phyloP scores from a whole-genome alignment of 2,888 invertebrate species.

The Plagodis pulveraria region DNA sequence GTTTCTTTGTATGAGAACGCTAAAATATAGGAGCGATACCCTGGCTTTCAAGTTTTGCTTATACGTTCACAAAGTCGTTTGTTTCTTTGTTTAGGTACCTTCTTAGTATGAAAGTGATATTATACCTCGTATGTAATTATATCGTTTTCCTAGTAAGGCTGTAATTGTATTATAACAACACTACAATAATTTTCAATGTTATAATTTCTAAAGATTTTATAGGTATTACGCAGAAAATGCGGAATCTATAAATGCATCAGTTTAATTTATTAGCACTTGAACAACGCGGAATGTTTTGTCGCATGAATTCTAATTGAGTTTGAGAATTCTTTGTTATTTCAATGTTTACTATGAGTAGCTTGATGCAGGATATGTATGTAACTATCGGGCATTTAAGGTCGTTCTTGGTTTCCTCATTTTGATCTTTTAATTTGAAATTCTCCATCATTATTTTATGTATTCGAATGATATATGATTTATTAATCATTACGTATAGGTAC shows the following conservation, averaged over 20 bases:
- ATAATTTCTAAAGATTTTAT: too few relatives aligned
- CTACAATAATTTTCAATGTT: too few relatives aligned
- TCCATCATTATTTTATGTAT: constrained; percentile 37
- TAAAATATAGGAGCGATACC: constrained; percentile 7
- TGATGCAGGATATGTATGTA: constrained; percentile 21
- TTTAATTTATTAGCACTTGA: constrained; percentile 32
- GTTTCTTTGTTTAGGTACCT: not conserved
- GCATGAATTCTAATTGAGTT: constrained; percentile 40
- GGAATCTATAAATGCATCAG: constrained; percentile 30
- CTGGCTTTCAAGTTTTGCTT: not conserved
- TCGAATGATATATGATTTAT: constrained; percentile 21
- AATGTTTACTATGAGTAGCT: constrained; percentile 22
- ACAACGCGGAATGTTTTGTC: constrained; percentile 47
- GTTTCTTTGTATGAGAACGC: constrained; percentile 24
- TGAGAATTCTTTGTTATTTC: constrained; percentile 39
- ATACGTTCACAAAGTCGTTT: not conserved
- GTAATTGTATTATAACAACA: too few relatives aligned
- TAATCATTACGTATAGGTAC: not conserved
- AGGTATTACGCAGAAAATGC: constrained; percentile 18
- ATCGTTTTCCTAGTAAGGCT: too few relatives aligned
- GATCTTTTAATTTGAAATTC: constrained; percentile 47
- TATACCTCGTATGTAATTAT: too few relatives aligned
- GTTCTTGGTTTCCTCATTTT: constrained; percentile 47
- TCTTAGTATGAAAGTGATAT: not conserved
- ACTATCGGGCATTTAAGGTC: constrained; percentile 38